phyloP scores from a whole-genome alignment of 2,888 invertebrate species.

The Acanthacorydalis orientalis region DNA sequence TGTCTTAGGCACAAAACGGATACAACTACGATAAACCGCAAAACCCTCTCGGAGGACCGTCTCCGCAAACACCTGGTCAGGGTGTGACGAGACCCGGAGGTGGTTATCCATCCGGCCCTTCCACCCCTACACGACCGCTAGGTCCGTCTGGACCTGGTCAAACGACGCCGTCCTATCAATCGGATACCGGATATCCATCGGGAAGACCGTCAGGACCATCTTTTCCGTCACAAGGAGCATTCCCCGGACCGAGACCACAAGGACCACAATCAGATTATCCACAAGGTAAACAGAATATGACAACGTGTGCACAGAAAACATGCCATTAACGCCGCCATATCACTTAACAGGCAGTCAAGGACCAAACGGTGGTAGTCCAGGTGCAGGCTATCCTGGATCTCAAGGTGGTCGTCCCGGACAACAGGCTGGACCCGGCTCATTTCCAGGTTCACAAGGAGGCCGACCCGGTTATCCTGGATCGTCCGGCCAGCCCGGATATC shows the following conservation, averaged over 20 bases:
- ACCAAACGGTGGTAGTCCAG: conserved; percentile 10
- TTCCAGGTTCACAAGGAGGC: conserved; percentile 18
- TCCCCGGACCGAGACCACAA: conserved; percentile 11
- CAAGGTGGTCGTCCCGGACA: conserved; percentile 11
- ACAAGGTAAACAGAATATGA: conserved; percentile 9
- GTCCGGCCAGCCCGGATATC: conserved; percentile 8
- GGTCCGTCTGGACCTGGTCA: conserved; percentile 12
- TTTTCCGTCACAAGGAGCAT: conserved; percentile 11
- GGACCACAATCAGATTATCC: conserved; percentile 9
- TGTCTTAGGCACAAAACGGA: conserved; percentile 45
- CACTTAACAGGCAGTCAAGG: conserved; percentile 8
- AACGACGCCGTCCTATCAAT: conserved; percentile 10
- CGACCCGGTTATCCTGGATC: conserved; percentile 13
- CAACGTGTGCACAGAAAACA: conserved; percentile 14
- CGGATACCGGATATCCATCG: conserved; percentile 12
- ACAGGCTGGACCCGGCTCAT: conserved; percentile 16
- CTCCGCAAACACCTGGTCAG: conserved; percentile 8
- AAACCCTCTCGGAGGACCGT: conserved; percentile 29
- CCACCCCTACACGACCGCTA: conserved; percentile 13
- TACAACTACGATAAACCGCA: conserved; percentile 59
- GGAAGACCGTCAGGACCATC: conserved; percentile 12
- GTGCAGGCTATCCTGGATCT: conserved; percentile 6
- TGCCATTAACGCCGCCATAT: conserved; percentile 12
- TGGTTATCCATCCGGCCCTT: conserved; percentile 10
- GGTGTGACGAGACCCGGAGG: conserved; percentile 7